phyloP scores from a whole-genome alignment of 2,888 invertebrate species.

The Hoplodrina ambigua region DNA sequence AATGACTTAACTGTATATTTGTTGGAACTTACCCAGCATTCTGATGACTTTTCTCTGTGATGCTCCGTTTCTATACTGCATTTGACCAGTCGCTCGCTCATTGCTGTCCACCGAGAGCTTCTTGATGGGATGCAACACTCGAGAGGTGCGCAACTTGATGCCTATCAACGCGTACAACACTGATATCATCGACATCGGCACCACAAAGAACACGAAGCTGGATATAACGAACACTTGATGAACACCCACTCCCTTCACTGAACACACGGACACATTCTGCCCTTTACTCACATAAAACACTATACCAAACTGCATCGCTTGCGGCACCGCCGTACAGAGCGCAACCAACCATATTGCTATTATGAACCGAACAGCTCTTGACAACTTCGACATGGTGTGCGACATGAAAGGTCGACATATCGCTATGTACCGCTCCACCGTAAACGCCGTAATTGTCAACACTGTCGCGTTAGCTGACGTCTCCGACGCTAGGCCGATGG shows the following conservation, averaged over 20 bases:
- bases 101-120: conserved; percentile 87
- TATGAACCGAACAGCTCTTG: conserved; percentile 94
- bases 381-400: conserved; percentile 95
- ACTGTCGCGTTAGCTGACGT: conserved; percentile 97
- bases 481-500: conserved; percentile 94
- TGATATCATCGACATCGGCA: conserved; percentile 96
- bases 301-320: conserved; percentile 95
- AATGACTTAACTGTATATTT: neutral
- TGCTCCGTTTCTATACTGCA: conserved; percentile 89
- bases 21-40: conserved; percentile 93
- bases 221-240: conserved; percentile 95
- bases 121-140: conserved; percentile 91
- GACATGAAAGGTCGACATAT: conserved; percentile 96
- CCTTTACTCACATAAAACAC: conserved; percentile 87
- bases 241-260: conserved; percentile 90
- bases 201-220: conserved; percentile 95
- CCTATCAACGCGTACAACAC: conserved; percentile 95
- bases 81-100: conserved; percentile 77
- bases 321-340: conserved; percentile 93
- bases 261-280: conserved; percentile 88
- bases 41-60: conserved; percentile 93
- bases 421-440: conserved; percentile 96
- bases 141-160: conserved; percentile 92
- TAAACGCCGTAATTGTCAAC: conserved; percentile 96
- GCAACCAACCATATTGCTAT: conserved; percentile 95